Conservation (phyloP, 2,797 vertebrate species). For the Hephaestus fuliginosus region DNA sequence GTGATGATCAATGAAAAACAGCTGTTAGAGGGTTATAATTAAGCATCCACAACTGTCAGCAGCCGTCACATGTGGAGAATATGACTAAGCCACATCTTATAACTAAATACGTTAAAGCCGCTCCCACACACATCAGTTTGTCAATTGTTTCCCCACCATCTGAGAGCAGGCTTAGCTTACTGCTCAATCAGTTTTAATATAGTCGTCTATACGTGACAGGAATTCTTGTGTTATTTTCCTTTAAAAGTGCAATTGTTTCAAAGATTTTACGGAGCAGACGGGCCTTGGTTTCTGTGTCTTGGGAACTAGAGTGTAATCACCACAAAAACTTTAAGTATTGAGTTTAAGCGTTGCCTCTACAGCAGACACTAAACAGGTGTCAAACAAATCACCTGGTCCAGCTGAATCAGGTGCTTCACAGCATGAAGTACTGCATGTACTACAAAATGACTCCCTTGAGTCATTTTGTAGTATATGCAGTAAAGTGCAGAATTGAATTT, state of each 20-base stretch:
- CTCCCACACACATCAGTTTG: background rate
- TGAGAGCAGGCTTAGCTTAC: background rate
- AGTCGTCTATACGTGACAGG: background rate
- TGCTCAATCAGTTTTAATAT: background rate
- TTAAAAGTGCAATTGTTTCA: background rate
- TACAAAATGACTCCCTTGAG: too few relatives aligned
- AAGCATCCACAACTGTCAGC: background rate
- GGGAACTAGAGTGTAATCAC: background rate
- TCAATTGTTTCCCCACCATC: background rate
- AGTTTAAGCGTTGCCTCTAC: background rate
- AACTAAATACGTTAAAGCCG: background rate
- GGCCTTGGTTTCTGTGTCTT: background rate
- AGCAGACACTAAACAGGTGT: background rate
- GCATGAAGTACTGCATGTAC: too few relatives aligned
- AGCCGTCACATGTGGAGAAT: conserved; percentile 22
- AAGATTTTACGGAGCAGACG: background rate
- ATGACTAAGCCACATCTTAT: conserved; percentile 3
- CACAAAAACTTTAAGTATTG: background rate
- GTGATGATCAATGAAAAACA: conserved; percentile 37
- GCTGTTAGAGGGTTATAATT: conserved; percentile 24
- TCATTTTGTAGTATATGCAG: background rate
- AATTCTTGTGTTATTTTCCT: background rate
- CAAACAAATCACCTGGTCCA: background rate
- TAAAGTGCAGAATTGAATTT: background rate
- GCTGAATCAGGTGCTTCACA: too few relatives aligned